Evolutionary conservation across 2,888 invertebrate genomes (phyloP).

Genomic region (Acanthosepion lycidas): DNA sequence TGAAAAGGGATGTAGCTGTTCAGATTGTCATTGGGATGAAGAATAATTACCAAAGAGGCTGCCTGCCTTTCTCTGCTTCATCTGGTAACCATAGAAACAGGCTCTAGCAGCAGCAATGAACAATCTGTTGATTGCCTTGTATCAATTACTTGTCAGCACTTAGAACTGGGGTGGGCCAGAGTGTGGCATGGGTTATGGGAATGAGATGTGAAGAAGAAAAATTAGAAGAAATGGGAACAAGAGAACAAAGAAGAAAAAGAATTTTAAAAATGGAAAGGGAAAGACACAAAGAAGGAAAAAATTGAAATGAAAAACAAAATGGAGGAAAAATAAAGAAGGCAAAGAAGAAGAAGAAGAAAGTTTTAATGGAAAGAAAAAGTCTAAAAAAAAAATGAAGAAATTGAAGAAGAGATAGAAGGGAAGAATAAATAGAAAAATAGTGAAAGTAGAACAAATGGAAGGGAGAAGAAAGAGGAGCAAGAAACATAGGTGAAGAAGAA

Average conservation of each 20-base stretch:
- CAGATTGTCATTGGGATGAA: not conserved
- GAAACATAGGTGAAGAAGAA: not conserved
- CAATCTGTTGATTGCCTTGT: not conserved
- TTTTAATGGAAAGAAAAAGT: too few relatives aligned
- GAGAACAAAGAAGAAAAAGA: not conserved
- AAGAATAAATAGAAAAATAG: too few relatives aligned
- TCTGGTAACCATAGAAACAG: not conserved
- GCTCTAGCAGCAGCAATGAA: not conserved
- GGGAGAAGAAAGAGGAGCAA: not conserved
- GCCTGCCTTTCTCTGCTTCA: not conserved
- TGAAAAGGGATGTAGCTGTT: not conserved
- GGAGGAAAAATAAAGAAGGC: too few relatives aligned
- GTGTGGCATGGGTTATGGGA: too few relatives aligned
- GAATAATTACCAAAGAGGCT: not conserved
- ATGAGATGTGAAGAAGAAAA: not conserved
- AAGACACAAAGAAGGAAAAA: too few relatives aligned
- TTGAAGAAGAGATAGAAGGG: too few relatives aligned
- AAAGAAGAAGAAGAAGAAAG: too few relatives aligned
- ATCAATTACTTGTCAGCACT: slow-evolving; percentile 6
- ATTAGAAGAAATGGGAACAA: not conserved
- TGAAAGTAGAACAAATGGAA: not conserved
- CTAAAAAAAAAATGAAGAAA: too few relatives aligned
- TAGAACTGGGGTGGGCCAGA: not conserved
- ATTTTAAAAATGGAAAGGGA: not conserved
- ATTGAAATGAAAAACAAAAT: too few relatives aligned